Base-by-base conservation (phyloP, 2,797 vertebrate genomes). In the Ctenopoma kingsleyae region DNA sequence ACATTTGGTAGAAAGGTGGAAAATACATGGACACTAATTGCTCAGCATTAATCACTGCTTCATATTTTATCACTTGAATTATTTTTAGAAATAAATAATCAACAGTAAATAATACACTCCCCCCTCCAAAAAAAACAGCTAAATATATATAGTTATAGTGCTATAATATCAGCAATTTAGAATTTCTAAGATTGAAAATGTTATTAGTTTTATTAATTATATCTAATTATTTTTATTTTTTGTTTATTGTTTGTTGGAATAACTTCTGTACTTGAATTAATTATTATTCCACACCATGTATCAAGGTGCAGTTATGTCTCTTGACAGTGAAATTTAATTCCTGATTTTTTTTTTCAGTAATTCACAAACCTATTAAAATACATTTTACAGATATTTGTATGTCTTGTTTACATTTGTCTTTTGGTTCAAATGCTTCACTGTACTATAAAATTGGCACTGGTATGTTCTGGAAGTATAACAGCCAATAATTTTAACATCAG, bases 321-420 rank as follows among this genome's bases (percentile, higher is more conserved):
- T 70, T 67, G 51, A 76, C 49, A 78, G 71, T 27, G 83, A 80
- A 74, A 19, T 43, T 43, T 70, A 76, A 64, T 53, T 76, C 15
- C 62, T 74, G 54, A 73, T 48, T 76, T 47, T 73, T 78, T 48
- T 76, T 47, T 73, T 81, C 57, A 77, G 59, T 61, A 74, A 75
- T 79, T 50, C 69, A 83, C 62, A 47, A 85, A 81, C 50, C 74
- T 75, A 92, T 91, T 92, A 91, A 91, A 90, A 82, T 54, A 82
- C 49, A 52, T 85, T 93, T 92, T 90, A 81, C 81, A 87, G 57
- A 76, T 79, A 71, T 38, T 8, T 51, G 20, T 50, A n/a, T 44
- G 71, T 76, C 6, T 74, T 15, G 43, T 55, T 27, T 0, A n/a
- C 22, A 2, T 72, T 25, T 55, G 30, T 78, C 11, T 67, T 75